phyloP scores from a whole-genome alignment of 1,140 invertebrate species.

The Eriocheir sinensis region DNA sequence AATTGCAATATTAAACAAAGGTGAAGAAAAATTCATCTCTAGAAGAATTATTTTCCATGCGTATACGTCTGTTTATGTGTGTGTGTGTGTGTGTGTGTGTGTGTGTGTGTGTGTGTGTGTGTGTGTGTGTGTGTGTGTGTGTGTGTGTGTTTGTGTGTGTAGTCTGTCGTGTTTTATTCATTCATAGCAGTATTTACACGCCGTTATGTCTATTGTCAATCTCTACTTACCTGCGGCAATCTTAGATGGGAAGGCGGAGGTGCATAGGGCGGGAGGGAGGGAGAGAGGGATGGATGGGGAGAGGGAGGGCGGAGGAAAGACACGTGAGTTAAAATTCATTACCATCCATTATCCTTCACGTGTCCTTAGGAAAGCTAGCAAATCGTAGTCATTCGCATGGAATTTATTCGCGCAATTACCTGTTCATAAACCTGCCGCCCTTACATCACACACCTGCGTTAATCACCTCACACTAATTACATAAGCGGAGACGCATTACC shows the following conservation, averaged over 20 bases:
- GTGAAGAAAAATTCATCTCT: background rate
- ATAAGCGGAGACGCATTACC: background rate
- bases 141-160: background rate
- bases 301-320: background rate
- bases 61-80: background rate
- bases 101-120: too few species aligned
- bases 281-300: background rate
- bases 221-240: background rate
- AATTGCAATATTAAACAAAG: background rate
- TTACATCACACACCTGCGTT: background rate
- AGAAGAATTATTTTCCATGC: too few species aligned
- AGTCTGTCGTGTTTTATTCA: too few species aligned
- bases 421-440: background rate
- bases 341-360: background rate
- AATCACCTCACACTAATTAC: background rate
- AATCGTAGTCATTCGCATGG: background rate
- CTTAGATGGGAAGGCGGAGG: background rate
- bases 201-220: too few species aligned
- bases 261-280: background rate
- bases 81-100: background rate
- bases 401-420: background rate
- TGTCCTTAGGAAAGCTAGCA: background rate
- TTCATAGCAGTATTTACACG: too few species aligned
- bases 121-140: too few species aligned
- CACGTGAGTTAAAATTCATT: conserved; percentile 16